Percentiles rank a stretch among this genome's conserved stretches.
Evolutionary conservation across 2,888 invertebrate genomes (phyloP).

Genomic region (Stictocephala bisonia): DNA sequence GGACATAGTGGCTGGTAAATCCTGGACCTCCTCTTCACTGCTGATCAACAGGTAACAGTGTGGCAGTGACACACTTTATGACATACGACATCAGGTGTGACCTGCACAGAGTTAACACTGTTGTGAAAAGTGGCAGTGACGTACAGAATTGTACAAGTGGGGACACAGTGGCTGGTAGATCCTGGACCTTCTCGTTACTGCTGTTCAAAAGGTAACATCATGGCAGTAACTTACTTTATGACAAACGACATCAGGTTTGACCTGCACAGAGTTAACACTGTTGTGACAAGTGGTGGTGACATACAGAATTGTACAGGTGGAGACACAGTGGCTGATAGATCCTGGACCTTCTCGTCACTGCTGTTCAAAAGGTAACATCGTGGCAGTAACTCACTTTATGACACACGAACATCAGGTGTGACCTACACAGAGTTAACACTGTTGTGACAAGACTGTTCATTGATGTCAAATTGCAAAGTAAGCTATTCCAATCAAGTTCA

Average conservation of each 20-base stretch:
- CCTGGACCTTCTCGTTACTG: too few relatives aligned
- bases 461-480: too few relatives aligned
- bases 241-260: too few relatives aligned
- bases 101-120: conserved; percentile 43
- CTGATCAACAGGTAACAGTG: conserved; percentile 63
- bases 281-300: conserved; percentile 89
- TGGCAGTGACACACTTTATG: conserved; percentile 15
- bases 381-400: conserved; percentile 12
- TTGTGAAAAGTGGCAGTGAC: too few relatives aligned
- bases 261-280: too few relatives aligned
- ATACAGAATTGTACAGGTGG: conserved; percentile 91
- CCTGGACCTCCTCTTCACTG: conserved; percentile 76
- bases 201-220: too few relatives aligned
- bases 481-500: too few relatives aligned
- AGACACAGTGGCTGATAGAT: conserved; percentile 69
- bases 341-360: conserved; percentile 76
- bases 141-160: too few relatives aligned
- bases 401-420: conserved; percentile 47
- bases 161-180: too few relatives aligned
- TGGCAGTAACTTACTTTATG: too few relatives aligned
- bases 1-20: conserved; percentile 69
- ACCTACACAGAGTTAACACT: conserved; percentile 45
- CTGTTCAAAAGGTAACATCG: conserved; percentile 63
- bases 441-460: too few relatives aligned
- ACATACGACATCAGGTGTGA: conserved; percentile 48